A percentile compares a stretch with the other conserved stretches of the same genome.
These are phyloP conservation scores for Zele albiditarsus DNA, from an alignment of 2,888 invertebrate genomes.

Conservation along the genomic window DNA sequence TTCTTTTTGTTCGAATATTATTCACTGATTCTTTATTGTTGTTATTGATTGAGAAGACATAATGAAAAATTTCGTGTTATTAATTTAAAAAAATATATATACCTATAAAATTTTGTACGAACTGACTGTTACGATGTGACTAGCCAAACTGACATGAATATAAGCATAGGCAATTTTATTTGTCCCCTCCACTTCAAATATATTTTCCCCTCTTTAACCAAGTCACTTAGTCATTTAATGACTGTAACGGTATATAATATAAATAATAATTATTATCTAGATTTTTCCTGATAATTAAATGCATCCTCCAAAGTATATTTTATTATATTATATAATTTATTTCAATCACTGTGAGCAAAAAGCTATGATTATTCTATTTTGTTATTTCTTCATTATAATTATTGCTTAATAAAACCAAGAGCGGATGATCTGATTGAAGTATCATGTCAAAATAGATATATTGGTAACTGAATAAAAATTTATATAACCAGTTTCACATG, in stretches of 20 bases:
- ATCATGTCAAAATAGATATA: not conserved
- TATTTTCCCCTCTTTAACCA: constrained; percentile 6
- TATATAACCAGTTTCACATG: not conserved
- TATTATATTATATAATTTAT: not conserved
- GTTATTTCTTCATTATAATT: not conserved
- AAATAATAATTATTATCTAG: not conserved
- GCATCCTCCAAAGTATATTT: not conserved
- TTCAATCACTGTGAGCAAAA: not conserved
- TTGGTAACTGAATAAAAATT: not conserved
- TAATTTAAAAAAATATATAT: not conserved
- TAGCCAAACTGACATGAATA: constrained; percentile 11
- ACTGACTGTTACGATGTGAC: constrained; percentile 7
- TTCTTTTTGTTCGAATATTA: too few relatives aligned
- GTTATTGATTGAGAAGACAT: too few relatives aligned
- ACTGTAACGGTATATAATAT: not conserved
- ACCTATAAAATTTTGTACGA: constrained; percentile 3
- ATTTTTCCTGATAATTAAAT: not conserved
- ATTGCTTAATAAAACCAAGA: not conserved
- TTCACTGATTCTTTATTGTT: not conserved
- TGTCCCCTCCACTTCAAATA: constrained; percentile 10
- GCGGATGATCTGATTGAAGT: not conserved
- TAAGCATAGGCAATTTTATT: constrained; percentile 27
- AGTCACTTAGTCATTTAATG: constrained; percentile 19
- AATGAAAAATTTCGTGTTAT: not conserved
- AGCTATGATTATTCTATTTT: not conserved